Conservation (phyloP, 2,797 vertebrate species). For the Acipenser ruthenus region DNA sequence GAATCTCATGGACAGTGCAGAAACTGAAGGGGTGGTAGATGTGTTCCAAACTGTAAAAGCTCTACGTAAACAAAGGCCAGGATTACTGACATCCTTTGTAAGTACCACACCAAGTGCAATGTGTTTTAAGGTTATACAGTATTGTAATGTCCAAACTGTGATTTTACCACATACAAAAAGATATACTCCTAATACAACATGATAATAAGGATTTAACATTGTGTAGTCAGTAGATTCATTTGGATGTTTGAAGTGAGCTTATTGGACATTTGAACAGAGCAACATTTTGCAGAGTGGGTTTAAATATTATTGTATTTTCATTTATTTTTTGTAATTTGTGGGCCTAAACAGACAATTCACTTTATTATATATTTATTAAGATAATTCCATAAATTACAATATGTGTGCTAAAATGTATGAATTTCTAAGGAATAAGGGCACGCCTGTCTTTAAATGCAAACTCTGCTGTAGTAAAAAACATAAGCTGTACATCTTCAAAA, state of each 20-base stretch:
- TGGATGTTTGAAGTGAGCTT: no score
- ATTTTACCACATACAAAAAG: no score
- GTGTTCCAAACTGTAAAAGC: slow-evolving; percentile 84
- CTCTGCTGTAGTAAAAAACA: not conserved
- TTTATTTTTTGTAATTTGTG: no score
- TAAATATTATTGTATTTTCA: no score
- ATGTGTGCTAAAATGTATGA: slow-evolving; percentile 48
- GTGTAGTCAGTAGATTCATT: no score
- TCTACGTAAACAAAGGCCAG: slow-evolving; percentile 72
- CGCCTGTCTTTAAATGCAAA: not conserved
- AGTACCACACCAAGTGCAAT: slow-evolving; percentile 36
- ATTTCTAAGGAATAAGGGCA: slow-evolving; percentile 43
- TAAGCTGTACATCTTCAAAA: not conserved
- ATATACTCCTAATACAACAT: no score
- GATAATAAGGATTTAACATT: no score
- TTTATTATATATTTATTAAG: no score
- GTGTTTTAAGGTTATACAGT: not conserved
- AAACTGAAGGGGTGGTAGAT: slow-evolving; percentile 78
- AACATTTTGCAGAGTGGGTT: no score
- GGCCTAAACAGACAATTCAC: no score
- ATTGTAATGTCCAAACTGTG: not conserved
- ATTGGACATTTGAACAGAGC: no score
- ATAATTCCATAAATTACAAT: no score
- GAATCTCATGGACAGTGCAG: slow-evolving; percentile 79
- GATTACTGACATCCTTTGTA: slow-evolving; percentile 67